Evolutionary conservation across 2,113 vertebrate species (phyloP).

Genomic region (Petrocephalus microphthalmus): DNA sequence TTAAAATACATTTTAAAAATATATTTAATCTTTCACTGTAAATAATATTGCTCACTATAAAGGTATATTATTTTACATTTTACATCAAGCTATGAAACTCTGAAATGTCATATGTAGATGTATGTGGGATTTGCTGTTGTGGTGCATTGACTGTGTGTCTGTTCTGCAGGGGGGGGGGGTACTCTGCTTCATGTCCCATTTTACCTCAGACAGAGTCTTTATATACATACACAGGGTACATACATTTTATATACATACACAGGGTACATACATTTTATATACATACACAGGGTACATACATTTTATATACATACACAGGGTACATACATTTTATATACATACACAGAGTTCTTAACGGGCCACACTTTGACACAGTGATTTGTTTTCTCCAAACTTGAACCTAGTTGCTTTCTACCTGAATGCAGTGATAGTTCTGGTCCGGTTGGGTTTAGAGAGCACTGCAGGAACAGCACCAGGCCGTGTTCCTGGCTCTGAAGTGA

Average conservation of each 20-base stretch:
- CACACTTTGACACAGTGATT: background rate
- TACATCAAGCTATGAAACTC: background rate
- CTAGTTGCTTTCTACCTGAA: background rate
- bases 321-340: too few species aligned
- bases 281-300: background rate
- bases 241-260: background rate
- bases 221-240: background rate
- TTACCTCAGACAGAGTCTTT: background rate
- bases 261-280: background rate
- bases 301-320: background rate
- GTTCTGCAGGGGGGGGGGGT: background rate
- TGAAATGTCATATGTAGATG: background rate
- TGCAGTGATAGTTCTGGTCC: background rate
- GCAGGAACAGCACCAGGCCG: background rate
- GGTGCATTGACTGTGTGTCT: background rate
- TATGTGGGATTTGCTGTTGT: background rate
- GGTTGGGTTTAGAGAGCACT: background rate
- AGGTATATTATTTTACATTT: background rate
- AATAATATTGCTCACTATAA: background rate
- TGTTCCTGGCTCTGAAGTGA: background rate
- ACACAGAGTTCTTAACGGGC: background rate
- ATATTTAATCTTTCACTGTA: background rate
- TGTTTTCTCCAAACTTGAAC: background rate
- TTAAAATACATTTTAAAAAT: background rate
- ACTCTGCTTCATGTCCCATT: background rate